Evolutionary conservation across 2,797 vertebrate species (phyloP).

Genomic region (Coracias cyanogaster): DNA sequence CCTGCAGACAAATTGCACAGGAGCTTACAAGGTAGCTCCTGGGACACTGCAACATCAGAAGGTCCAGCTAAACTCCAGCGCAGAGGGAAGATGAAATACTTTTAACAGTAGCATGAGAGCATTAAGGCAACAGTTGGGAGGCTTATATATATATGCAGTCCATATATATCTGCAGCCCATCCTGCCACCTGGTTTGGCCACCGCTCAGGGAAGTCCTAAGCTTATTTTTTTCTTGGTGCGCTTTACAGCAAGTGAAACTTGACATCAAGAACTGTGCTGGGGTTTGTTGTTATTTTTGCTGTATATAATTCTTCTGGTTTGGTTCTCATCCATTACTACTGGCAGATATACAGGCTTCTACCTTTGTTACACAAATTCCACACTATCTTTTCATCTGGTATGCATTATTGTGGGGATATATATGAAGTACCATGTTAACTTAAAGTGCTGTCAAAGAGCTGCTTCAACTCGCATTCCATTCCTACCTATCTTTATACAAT

Average conservation of each 20-base stretch:
- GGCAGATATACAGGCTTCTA: slow-evolving; percentile 31
- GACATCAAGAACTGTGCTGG: background rate
- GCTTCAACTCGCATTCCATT: background rate
- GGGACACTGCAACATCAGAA: background rate
- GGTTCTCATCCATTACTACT: background rate
- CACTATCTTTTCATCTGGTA: slow-evolving; percentile 40
- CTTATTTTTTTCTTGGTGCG: background rate
- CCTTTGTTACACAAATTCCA: slow-evolving; percentile 38
- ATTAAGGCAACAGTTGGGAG: background rate
- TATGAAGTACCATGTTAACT: background rate
- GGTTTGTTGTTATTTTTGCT: background rate
- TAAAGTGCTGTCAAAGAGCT: slow-evolving; percentile 4
- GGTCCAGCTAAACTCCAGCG: background rate
- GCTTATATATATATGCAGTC: background rate
- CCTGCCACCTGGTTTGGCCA: background rate
- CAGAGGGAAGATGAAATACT: background rate
- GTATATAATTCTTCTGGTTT: background rate
- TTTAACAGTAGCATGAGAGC: accelerated
- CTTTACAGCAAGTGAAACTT: background rate
- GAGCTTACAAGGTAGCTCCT: background rate
- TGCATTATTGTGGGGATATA: slow-evolving; percentile 12
- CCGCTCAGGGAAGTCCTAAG: background rate
- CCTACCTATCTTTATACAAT: background rate
- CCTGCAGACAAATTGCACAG: background rate
- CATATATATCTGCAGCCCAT: background rate